Base-by-base conservation (phyloP, 1,140 invertebrate species). In the Trigoniulus corallinus region DNA sequence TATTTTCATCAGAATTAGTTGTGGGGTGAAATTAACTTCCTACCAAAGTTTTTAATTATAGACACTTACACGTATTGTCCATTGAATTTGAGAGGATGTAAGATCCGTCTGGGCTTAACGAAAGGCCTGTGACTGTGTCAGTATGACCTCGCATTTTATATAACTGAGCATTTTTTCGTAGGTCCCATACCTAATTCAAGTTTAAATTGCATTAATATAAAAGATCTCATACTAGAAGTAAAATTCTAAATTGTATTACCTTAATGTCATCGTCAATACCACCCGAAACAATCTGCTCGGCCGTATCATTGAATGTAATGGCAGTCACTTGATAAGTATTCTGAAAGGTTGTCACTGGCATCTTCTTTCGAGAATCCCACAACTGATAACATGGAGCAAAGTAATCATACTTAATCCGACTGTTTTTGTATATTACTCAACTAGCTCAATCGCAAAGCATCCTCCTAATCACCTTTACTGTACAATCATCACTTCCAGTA, bases 231-330 rank as follows among this genome's bases (percentile, higher is more conserved):
- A 52, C 50, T 1, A 15, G 22, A 52, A 23, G 18, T 27, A 22
- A 15, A 52, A 4, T 10, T 25, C 25, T n/a, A 47, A 4, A 50
- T 12, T 39, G 21, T 12, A 48, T 59, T 58, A 78, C 84, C 76
- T 98, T 98, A 3, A 98, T 79, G 51, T 94, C 84, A 69, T 99
- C 99, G 65, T 99, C 96, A 45, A 99, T 88, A 2, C 96, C 95
- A 37, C 83, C 91, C 43, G 82, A 82, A 72, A 82, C 68, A 34
- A 82, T 67, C 69, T 94, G 88, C 63, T 98, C 93, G 0, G 88
- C 79, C 7, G 88, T 95, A 60, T 98, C 94, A 65, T 91, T 95
- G 64, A 98, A 98, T 10, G 85, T 78, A 1, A 96, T 87, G 0
- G 91, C 74, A 24, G 91, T 91, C 1, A 97, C 68, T 59, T 76